Base-by-base conservation (phyloP, 2,888 invertebrate genomes). In the Tiliacea aurago region DNA sequence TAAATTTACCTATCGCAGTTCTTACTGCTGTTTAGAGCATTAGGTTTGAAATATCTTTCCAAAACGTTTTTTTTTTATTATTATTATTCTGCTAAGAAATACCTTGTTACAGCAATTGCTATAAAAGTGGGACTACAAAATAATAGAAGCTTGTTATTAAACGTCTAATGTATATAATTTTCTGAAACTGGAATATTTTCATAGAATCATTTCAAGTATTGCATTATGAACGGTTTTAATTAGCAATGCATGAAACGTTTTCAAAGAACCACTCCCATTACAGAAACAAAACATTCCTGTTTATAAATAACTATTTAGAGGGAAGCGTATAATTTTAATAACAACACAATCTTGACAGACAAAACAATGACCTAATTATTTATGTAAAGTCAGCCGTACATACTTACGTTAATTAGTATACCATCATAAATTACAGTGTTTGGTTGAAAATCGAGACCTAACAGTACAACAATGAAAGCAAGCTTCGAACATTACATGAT, bases 381-480 rank as follows among this genome's bases (percentile, higher is more conserved):
- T 33, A 33, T 33, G 33, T n/a, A n/a, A 28, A 28, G 3, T 28
- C 28, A 4, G 37, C 37, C 37, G 37, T 37, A 37, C 37, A 37
- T n/a, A 49, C 18, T 41, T 53, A 58, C 61, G 20, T 58, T 61
- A 71, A 81, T 76, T 69, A 58, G 53, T 66, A 68, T 4, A 49
- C 43, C 23, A 72, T 65, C 56, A 45, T 68, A 61, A 55, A 71
- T 59, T 23, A 37, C 33, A 28, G 37, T 13, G 61, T 64, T 56
- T 49, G 45, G 28, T 64, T 61, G 53, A 64, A 73, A 80, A 77
- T 70, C 63, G 66, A 72, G 62, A 45, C 55, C 49, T 59, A 56
- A 65, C 63, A 73, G n/a, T n/a, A n/a, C n/a, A 66, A 65, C 45
- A 76, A 72, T 59, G 59, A 58, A 49, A 59, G 15, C 2, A 33